Conservation (phyloP, 2,888 invertebrate species). For the Philopedon plagiatum region DNA sequence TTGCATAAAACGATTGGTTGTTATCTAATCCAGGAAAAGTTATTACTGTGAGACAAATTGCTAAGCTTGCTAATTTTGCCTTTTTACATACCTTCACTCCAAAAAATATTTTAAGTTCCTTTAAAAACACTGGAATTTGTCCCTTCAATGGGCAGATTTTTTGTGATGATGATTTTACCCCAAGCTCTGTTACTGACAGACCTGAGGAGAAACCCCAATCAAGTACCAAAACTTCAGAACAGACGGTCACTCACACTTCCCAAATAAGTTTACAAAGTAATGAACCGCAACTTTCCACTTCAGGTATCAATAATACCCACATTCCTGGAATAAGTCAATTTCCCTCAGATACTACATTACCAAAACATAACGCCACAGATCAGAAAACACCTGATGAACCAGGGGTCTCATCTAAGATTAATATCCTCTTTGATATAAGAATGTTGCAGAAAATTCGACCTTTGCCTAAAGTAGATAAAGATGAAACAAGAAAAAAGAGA, state of each 20-base stretch:
- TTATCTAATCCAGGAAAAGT: constrained; percentile 36
- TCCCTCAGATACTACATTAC: not conserved
- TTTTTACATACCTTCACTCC: constrained; percentile 25
- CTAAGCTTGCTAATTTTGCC: constrained; percentile 9
- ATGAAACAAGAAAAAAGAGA: constrained; percentile 18
- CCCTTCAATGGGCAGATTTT: constrained; percentile 26
- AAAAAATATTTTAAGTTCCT: constrained; percentile 22
- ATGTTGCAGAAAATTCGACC: not conserved
- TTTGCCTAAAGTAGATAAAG: not conserved
- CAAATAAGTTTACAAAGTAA: no score
- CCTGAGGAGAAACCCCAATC: not conserved
- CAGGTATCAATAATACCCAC: not conserved
- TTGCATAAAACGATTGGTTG: constrained; percentile 39
- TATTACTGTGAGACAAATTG: constrained; percentile 33
- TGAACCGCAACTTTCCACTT: not conserved
- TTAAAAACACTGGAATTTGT: constrained; percentile 32
- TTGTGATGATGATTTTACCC: constrained; percentile 22
- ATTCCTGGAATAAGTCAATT: not conserved
- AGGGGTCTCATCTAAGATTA: not conserved
- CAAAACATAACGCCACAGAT: no score
- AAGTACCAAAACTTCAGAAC: not conserved
- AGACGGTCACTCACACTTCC: not conserved
- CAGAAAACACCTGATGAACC: not conserved
- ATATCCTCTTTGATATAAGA: not conserved
- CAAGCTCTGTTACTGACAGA: constrained; percentile 19